Evolutionary conservation across 2,888 invertebrate species (phyloP), one percentile per base, ranked within the genome.

Genomic region (Acanthacorydalis orientalis): DNA sequence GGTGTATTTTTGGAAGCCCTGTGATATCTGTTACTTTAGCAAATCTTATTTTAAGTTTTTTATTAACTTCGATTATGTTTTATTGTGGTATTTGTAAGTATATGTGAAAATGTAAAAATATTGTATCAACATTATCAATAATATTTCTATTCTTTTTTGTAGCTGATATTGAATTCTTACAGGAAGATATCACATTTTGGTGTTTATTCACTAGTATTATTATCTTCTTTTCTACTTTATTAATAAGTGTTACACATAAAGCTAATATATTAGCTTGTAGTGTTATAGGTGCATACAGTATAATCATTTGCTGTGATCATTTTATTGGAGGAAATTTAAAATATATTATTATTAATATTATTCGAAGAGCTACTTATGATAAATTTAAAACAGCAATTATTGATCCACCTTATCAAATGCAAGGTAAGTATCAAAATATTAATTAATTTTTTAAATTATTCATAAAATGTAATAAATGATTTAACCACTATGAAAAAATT

Each of bases 341-440:
- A 55, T 83, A 78, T 57, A 78, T 84, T 34, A 54, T 83, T 2
- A 67, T 83, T 15, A 83, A 83, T 56, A 68, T 73, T 0, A 59
- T 80, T n/a, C 65, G 82, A 51, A 70, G 83, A 51, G 73, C 75
- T 0, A 70, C 72, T 0, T 72, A 78, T 9, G 57, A 66, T 0
- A 64, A 69, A n/a, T 83, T 80, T 54, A 68, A 72, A 43, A 58
- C 61, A 14, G 81, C 77, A 16, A 63, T 75, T 16, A 59, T 80
- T 43, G 64, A 72, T 52, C 75, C 77, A 15, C 79, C 80, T 1
- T 76, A 69, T 58, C 73, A 78, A 58, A 61, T 62, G 55, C 67
- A 63, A 63, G 80, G 80, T 80, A 59, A 66, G 64, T 57, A 31
- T 23, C 3, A 23, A 23, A 23, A 23, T 23, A 23, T 23, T 4